Base-by-base conservation (phyloP, 2,113 vertebrate genomes). In the Phrynocephalus versicolor region DNA sequence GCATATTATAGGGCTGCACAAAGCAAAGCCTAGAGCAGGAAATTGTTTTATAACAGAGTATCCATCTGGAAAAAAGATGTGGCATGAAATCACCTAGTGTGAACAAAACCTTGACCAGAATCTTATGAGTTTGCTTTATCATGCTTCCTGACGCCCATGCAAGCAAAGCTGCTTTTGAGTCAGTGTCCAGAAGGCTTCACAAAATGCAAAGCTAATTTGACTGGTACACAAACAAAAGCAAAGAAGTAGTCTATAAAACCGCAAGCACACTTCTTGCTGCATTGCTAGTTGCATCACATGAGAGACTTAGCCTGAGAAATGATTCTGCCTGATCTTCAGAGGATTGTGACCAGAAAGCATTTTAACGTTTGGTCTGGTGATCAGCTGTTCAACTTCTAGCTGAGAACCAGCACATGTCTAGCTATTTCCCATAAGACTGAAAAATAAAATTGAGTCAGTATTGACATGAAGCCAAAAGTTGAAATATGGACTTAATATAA, bases 1-100 rank as follows among this genome's bases (percentile, higher is more conserved):
- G 93, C 94, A 92, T 37, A 83, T 92, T 82, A 3, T 89, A 94
- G 95, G 94, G 92, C 92, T 95, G 91, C 93, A 89, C 91, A 93
- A 93, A 95, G 92, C 91, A 90, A 84, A 93, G 95, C 95, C 90
- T 91, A 92, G 85, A 87, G 95, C 85, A 92, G 95, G 95, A 95
- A 96, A 95, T 96, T 91, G 95, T 94, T 94, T 95, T 88, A 94
- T 95, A 95, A 92, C 88, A 90, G 94, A 91, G 95, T 94, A 96
- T 95, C 95, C 95, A 96, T 95, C 95, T 96, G 96, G 96, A 96
- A 97, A 96, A 95, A 96, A 92, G 95, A 90, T 89, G 88, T 88
- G 89, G 94, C 93, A 91, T 82, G 85, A 90, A 91, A 94, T 89
- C 94, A 95, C 94, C 90, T 51, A 94, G 94, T 96, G 95, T 92